Conservation (phyloP, 2,113 vertebrate species). For the Tursiops truncatus region DNA sequence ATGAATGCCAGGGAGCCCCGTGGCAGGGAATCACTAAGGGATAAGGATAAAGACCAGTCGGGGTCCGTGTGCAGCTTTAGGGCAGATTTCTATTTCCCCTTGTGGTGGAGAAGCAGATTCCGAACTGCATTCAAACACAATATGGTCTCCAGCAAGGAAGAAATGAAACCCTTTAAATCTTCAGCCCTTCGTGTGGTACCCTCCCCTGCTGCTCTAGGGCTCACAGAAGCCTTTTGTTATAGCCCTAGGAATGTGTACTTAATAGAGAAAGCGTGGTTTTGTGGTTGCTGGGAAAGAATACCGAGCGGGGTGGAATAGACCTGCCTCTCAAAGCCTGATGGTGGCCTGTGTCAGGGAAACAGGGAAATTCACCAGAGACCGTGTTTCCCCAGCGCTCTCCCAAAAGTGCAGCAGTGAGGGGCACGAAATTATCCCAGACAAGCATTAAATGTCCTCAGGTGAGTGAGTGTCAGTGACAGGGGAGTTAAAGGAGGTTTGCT, state of each 20-base stretch:
- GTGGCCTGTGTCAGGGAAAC: not conserved
- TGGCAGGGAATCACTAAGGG: constrained; percentile 71
- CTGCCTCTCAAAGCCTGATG: not conserved
- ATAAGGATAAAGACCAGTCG: constrained; percentile 26
- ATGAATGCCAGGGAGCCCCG: constrained; percentile 55
- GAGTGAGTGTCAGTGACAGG: not conserved
- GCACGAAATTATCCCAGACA: not conserved
- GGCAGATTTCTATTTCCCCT: not conserved
- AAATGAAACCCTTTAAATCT: constrained; percentile 63
- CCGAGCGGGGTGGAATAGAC: not conserved
- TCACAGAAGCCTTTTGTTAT: constrained; percentile 47
- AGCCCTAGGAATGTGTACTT: constrained; percentile 36
- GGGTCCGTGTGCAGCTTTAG: constrained; percentile 2
- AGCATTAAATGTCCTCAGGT: not conserved
- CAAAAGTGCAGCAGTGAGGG: not conserved
- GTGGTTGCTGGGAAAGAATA: not conserved
- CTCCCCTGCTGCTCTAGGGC: not conserved
- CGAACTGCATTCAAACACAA: constrained; percentile 12
- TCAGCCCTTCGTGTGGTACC: not conserved
- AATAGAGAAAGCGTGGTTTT: not conserved
- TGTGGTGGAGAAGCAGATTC: constrained; percentile 37
- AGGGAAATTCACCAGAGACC: not conserved
- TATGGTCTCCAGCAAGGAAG: not conserved
- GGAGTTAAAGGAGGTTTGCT: not conserved
- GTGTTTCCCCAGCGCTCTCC: not conserved